Percentiles rank a stretch among this genome's conserved stretches.
These are phyloP conservation scores for Notodonta ziczac DNA, from an alignment of 2,888 invertebrate species.

Conservation along the genomic window DNA sequence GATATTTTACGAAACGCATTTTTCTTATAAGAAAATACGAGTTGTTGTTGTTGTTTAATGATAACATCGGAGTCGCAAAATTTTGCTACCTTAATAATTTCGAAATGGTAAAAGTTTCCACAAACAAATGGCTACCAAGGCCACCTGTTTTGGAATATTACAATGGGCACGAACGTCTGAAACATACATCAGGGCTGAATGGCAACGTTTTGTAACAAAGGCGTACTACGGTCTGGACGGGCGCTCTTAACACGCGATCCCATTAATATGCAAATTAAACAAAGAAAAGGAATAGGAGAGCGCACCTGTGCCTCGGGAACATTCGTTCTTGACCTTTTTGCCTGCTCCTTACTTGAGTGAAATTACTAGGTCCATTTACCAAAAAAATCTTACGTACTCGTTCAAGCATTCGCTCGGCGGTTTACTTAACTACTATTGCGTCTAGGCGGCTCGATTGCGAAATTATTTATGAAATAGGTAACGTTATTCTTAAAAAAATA, in stretches of 20 bases:
- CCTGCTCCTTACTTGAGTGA: slow-evolving; percentile 1
- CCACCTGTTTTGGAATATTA: neutral
- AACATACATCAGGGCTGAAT: neutral
- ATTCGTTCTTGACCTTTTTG: slow-evolving; percentile 38
- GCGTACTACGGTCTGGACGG: slow-evolving; percentile 16
- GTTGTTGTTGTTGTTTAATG: too few relatives aligned
- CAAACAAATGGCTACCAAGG: neutral
- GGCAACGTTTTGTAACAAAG: slow-evolving; percentile 4
- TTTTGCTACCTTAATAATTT: too few relatives aligned
- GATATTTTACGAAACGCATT: too few relatives aligned
- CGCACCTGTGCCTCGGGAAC: slow-evolving; percentile 42
- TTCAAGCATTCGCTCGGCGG: too few relatives aligned
- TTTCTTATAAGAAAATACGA: too few relatives aligned
- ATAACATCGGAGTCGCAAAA: too few relatives aligned
- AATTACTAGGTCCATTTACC: neutral
- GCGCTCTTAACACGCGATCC: slow-evolving; percentile 33
- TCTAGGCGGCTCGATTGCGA: too few relatives aligned
- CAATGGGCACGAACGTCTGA: neutral
- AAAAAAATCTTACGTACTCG: too few relatives aligned
- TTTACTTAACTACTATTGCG: too few relatives aligned
- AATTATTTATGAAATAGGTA: too few relatives aligned
- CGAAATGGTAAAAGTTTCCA: too few relatives aligned
- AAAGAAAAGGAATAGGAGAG: slow-evolving; percentile 43
- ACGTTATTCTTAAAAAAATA: too few relatives aligned
- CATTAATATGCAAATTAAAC: slow-evolving; percentile 59